Evolutionary conservation across 1,140 invertebrate genomes (phyloP).

Genomic region (Scylla paramamosain): DNA sequence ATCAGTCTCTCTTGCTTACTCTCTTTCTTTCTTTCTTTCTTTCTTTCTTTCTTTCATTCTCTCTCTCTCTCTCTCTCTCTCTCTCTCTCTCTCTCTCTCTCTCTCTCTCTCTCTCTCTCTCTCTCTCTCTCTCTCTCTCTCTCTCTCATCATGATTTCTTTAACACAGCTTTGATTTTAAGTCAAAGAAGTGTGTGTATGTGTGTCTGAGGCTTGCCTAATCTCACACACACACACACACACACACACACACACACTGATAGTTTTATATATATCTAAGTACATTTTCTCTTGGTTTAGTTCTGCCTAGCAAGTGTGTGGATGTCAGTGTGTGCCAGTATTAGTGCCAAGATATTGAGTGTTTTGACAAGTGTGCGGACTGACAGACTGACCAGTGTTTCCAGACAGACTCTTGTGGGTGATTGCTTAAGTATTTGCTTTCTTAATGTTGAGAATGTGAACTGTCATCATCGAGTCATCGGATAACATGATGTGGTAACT

Average conservation of each 20-base stretch:
- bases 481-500: too few species aligned
- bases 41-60: not conserved
- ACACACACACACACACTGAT: too few species aligned
- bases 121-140: conserved; percentile 3
- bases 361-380: too few species aligned
- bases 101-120: conserved; percentile 29
- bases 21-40: not conserved
- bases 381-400: too few species aligned
- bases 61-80: conserved; percentile 29
- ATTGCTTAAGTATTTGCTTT: too few species aligned
- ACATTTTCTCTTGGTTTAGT: not conserved
- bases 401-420: too few species aligned
- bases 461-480: too few species aligned
- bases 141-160: not conserved
- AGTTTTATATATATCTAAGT: too few species aligned
- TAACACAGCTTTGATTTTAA: not conserved
- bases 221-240: conserved; percentile 12
- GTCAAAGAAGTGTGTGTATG: not conserved
- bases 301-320: not conserved
- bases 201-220: not conserved
- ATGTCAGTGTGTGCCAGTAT: too few species aligned
- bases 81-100: conserved; percentile 29
- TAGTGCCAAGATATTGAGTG: too few species aligned
- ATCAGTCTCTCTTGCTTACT: not conserved
- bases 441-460: too few species aligned